Evolutionary conservation across 2,888 invertebrate genomes (phyloP).

Genomic region (Caenorhabditis sinica): DNA sequence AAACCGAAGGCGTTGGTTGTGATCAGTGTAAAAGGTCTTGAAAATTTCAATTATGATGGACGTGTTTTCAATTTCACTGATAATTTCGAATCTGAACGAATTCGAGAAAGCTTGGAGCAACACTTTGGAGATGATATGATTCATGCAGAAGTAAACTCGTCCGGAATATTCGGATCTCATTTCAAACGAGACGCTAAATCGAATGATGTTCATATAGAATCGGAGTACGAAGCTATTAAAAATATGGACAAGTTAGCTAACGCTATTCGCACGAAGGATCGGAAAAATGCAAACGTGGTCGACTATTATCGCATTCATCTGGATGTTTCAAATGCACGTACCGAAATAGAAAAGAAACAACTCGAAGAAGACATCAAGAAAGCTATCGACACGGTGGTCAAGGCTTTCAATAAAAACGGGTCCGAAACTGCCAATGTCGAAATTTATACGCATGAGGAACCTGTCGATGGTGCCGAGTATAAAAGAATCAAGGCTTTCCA

Average conservation of each 20-base stretch:
- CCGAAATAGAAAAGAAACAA: constrained; percentile 7
- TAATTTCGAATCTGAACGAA: neutral
- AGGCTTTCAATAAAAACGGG: constrained; percentile 6
- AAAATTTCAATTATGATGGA: constrained; percentile 31
- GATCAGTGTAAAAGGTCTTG: constrained; percentile 28
- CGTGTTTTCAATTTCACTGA: constrained; percentile 23
- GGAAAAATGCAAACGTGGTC: constrained; percentile 28
- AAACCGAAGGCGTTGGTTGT: constrained; percentile 51
- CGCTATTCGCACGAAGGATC: constrained; percentile 27
- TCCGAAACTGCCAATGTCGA: neutral
- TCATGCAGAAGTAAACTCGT: constrained; percentile 16
- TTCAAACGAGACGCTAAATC: constrained; percentile 1
- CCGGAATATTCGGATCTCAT: constrained; percentile 33
- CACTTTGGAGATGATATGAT: constrained; percentile 45
- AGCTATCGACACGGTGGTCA: neutral
- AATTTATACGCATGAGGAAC: constrained; percentile 24
- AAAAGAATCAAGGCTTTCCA: neutral
- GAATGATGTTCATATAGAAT: neutral
- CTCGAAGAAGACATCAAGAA: constrained; percentile 35
- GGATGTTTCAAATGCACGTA: constrained; percentile 40
- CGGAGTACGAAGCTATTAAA: constrained; percentile 8
- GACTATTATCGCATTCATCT: constrained; percentile 60
- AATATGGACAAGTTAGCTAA: constrained; percentile 45
- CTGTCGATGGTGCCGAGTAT: neutral
- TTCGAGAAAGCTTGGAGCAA: constrained; percentile 7